Percentiles rank a stretch among this genome's conserved stretches.
Conservation (phyloP, 2,888 invertebrate genomes). For the Encarsia formosa region DNA sequence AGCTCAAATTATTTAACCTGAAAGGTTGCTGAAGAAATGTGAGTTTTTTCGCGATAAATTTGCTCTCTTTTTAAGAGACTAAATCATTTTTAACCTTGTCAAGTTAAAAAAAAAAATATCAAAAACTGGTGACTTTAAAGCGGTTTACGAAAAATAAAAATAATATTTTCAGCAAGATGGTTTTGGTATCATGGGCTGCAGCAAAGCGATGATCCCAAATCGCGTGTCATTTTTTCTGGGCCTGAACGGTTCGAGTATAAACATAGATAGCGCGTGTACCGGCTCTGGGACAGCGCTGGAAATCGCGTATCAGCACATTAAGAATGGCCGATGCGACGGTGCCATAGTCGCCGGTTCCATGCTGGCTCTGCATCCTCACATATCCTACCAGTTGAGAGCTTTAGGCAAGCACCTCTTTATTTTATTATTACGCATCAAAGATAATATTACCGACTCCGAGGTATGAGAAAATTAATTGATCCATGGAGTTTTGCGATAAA, state of each 20-base stretch:
- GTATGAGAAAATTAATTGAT: too few relatives aligned
- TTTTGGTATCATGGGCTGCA: constrained; percentile 27
- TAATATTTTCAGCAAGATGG: constrained; percentile 27
- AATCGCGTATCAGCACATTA: constrained; percentile 25
- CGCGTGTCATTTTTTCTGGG: constrained; percentile 29
- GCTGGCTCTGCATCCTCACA: constrained; percentile 25
- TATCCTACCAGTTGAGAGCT: constrained; percentile 23
- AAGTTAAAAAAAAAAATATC: background rate
- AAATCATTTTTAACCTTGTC: too few relatives aligned
- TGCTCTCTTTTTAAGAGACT: background rate
- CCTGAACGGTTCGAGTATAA: constrained; percentile 27
- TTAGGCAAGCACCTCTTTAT: too few relatives aligned
- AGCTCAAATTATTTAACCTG: too few relatives aligned
- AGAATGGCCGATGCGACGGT: constrained; percentile 22
- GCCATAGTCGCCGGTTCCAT: constrained; percentile 26
- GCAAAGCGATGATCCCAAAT: constrained; percentile 29
- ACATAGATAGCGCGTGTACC: constrained; percentile 22
- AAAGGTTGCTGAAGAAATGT: too few relatives aligned
- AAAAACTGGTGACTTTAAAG: background rate
- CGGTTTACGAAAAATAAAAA: background rate
- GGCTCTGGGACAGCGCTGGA: constrained; percentile 20
- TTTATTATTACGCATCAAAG: too few relatives aligned
- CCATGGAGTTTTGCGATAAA: too few relatives aligned
- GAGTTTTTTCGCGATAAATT: too few relatives aligned
- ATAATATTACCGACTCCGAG: too few relatives aligned